These are phyloP conservation scores for Drosophila kambysellisi DNA, from an alignment of 2,888 invertebrate genomes.

Conservation along the genomic window DNA sequence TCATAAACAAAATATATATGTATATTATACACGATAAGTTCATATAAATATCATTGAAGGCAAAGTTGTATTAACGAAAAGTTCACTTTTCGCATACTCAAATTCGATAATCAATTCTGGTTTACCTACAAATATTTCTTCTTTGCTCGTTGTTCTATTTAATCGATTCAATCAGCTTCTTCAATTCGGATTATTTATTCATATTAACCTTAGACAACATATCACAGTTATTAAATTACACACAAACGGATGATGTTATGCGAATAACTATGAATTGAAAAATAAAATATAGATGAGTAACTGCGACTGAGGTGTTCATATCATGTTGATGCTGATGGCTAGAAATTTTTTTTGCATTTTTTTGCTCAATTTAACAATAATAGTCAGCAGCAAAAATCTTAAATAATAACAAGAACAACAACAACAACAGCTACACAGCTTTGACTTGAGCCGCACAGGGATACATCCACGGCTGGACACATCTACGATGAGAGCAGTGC, in stretches of 20 bases:
- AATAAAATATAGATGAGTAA: not conserved
- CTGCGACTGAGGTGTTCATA: not conserved
- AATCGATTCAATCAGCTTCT: not conserved
- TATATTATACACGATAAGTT: not conserved
- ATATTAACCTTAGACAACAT: not conserved
- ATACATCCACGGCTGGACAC: conserved; percentile 71
- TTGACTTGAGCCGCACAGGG: conserved; percentile 48
- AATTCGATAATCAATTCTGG: not conserved
- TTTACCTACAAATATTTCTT: not conserved
- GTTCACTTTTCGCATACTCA: not conserved
- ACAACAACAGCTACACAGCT: conserved; percentile 23
- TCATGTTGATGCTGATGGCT: not conserved
- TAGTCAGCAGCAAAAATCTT: conserved; percentile 2
- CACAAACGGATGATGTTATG: not conserved
- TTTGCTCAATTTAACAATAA: not conserved
- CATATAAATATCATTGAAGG: not conserved
- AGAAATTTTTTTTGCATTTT: not conserved
- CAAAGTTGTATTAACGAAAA: not conserved
- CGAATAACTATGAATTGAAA: not conserved
- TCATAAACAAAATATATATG: not conserved
- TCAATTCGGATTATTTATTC: not conserved
- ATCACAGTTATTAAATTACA: not conserved
- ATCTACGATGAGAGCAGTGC: conserved; percentile 40
- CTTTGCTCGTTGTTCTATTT: not conserved
- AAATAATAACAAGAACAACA: conserved; percentile 26